phyloP scores from a whole-genome alignment of 23 tunicate genomes.

The Styela clava region DNA sequence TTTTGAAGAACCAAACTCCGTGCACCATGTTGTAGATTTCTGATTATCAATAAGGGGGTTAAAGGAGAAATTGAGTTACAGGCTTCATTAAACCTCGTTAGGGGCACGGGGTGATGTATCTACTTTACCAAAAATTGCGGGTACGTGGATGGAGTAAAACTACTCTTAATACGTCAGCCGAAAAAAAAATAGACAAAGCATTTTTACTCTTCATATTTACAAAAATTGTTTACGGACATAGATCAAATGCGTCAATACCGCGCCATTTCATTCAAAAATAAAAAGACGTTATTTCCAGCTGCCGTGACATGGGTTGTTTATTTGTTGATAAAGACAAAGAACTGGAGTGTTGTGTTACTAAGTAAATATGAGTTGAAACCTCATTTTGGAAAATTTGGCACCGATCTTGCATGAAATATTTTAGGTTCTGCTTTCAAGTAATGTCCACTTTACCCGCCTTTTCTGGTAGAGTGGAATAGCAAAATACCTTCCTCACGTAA shows the following conservation, averaged over 20 bases:
- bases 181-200: neutral
- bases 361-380: neutral
- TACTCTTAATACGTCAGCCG: no score
- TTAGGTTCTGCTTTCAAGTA: no score
- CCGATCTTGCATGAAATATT: neutral
- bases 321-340: neutral
- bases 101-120: no score
- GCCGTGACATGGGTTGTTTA: neutral
- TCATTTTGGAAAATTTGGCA: neutral
- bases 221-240: neutral
- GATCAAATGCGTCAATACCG: neutral
- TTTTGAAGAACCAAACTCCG: neutral
- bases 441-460: no score
- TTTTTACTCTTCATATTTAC: neutral
- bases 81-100: neutral
- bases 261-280: neutral
- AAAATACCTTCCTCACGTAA: neutral
- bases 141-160: no score
- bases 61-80: neutral
- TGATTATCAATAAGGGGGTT: neutral
- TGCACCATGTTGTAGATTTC: neutral
- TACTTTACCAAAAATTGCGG: no score
- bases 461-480: no score
- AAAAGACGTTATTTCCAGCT: neutral
- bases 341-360: neutral